Evolutionary conservation across 2,888 invertebrate species (phyloP), one percentile per base, ranked within the genome.

Genomic region (Limnephilus marmoratus): DNA sequence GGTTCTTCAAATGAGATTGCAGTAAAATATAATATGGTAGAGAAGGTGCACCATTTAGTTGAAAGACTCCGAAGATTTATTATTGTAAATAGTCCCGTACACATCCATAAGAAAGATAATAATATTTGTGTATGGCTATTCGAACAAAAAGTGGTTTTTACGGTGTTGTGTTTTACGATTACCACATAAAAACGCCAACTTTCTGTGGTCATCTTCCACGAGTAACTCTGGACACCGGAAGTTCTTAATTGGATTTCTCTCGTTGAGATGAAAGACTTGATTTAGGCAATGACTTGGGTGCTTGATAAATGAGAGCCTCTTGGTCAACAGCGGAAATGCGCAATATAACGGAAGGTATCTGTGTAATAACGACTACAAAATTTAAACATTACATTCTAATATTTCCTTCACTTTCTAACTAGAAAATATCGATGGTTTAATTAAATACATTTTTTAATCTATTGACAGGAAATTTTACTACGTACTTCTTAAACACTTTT

Each of bases 191-290:
- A 83, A 41, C 34, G 86, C 45, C 9, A 11, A 86, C 86, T 86
- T 12, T 49, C 86, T 86, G 45, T 45, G 41, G 86, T 45, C 86
- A 86, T 49, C 49, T 86, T 86, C 41, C 45, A 45, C 86, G n/a
- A 15, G 24, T 29, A 45, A 24, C 9, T 85, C 41, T 85, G n/a
- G 11, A 24, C 41, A 87, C 91, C 87, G 91, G 91, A 91, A 86
- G 91, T 68, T 34, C 45, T 82, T 87, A 91, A 87, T 91, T 87
- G 91, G 91, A n/a, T 85, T 53, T 82, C 53, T 34, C 24, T 68
- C 68, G 68, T 24, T 68, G 45, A 31, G 41, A 37, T 45, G n/a
- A 45, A 15, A 86, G 13, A 86, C 86, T 86, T 49, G 86, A 86
- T 86, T 86, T 45, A 49, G 86, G 45, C 85, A 41, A 24, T n/a